phyloP scores from a whole-genome alignment of 2,797 vertebrate species.

The Myotis planiceps region DNA sequence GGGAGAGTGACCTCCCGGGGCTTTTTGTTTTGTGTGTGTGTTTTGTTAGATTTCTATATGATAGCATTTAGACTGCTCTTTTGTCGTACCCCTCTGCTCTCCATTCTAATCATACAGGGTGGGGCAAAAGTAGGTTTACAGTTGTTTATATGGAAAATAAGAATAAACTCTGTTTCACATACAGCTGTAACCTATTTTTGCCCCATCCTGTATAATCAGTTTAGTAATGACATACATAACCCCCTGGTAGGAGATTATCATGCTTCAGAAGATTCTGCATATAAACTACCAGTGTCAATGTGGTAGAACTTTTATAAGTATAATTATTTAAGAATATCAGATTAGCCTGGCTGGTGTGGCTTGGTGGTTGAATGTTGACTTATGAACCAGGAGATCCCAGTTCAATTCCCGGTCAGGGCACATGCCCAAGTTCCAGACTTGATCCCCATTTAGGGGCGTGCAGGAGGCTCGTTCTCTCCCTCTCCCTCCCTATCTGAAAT shows the following conservation, averaged over 20 bases:
- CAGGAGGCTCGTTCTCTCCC: not conserved
- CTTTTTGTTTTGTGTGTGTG: not conserved
- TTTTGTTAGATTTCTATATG: not conserved
- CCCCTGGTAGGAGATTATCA: not conserved
- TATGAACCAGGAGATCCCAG: not conserved
- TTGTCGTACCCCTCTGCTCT: not conserved
- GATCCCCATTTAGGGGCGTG: too few relatives aligned
- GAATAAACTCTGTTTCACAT: not conserved
- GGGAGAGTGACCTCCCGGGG: too few relatives aligned
- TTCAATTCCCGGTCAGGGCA: not conserved
- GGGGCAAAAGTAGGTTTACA: not conserved
- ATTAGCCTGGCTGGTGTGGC: not conserved
- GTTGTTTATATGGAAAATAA: not conserved
- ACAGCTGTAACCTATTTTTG: not conserved
- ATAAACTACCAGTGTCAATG: not conserved
- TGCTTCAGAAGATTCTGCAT: constrained; percentile 44
- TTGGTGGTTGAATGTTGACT: not conserved
- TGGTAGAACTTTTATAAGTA: constrained; percentile 31
- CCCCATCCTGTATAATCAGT: not conserved
- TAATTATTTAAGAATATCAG: constrained; percentile 22
- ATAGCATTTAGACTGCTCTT: not conserved
- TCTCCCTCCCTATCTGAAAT: not conserved
- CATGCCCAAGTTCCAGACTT: too few relatives aligned
- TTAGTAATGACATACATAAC: not conserved
- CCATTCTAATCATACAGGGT: not conserved